phyloP scores from a whole-genome alignment of 2,113 vertebrate species.

The Lonchura striata region DNA sequence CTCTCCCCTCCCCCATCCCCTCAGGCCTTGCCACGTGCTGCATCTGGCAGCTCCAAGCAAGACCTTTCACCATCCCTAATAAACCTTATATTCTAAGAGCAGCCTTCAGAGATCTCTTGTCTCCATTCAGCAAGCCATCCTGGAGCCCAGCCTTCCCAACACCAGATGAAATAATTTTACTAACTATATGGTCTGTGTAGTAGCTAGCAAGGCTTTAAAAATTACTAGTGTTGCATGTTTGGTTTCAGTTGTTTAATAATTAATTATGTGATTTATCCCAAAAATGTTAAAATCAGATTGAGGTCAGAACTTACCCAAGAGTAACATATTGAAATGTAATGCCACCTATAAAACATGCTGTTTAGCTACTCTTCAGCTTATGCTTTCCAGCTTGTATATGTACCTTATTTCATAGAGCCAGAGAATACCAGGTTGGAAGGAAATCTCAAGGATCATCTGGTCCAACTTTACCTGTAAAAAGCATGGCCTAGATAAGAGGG shows the following conservation, averaged over 20 bases:
- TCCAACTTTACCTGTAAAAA: background rate
- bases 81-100: too few species aligned
- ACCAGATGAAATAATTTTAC: background rate
- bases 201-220: background rate
- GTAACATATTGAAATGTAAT: background rate
- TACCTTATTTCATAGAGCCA: background rate
- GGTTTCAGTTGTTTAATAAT: background rate
- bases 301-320: background rate
- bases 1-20: too few species aligned
- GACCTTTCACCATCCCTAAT: too few species aligned
- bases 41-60: too few species aligned
- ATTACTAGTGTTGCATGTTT: background rate
- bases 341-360: background rate
- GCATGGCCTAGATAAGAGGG: background rate
- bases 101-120: too few species aligned
- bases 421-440: background rate
- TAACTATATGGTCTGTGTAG: background rate
- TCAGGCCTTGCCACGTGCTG: too few species aligned
- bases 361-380: background rate
- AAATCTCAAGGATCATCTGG: background rate
- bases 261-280: background rate
- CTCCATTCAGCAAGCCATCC: too few species aligned
- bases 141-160: too few species aligned
- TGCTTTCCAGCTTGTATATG: background rate
- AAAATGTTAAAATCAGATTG: background rate